Evolutionary conservation across 2,888 invertebrate genomes (phyloP), one percentile per base, ranked within the genome.

Genomic region (Orgyia antiqua): DNA sequence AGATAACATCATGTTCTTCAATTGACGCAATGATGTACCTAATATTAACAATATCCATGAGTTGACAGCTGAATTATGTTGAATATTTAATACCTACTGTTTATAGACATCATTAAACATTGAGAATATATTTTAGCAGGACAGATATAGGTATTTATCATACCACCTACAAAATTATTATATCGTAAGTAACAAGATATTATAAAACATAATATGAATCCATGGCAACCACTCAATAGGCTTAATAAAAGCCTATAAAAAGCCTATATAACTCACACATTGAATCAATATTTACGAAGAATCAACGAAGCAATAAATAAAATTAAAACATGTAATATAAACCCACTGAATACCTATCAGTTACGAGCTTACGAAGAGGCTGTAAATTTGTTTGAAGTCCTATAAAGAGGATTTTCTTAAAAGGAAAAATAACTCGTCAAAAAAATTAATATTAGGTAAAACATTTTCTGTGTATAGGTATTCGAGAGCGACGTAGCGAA

Each of bases 331-430:
- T 52, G 42, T 49, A 54, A 51, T 48, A 51, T 57, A 58, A 62
- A 52, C 49, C 51, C 58, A 57, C 45, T 48, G 57, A 59, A 57
- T 55, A 51, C 61, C 58, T 58, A 55, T 54, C 53, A 52, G 49
- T 53, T 54, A 52, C 51, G 52, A 68, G 61, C 58, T 58, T 51
- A 49, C 57, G 45, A 60, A 53, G 53, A 68, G 50, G 55, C 62
- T 61, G 58, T 66, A 59, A 73, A 75, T 69, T 72, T 73, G 71
- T 74, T 74, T 74, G 77, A 76, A 72, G 74, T 68, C 66, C 47
- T 65, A 67, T 62, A 73, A 72, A 76, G 63, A 74, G 56, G 66
- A 66, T 69, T 72, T 71, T 62, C 54, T 55, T 63, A 51, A 69
- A 75, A 71, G 63, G 64, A 72, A 76, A 66, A 72, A 71, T 68